phyloP scores from a whole-genome alignment of 2,113 vertebrate species.

The Ammodramus savannarum region DNA sequence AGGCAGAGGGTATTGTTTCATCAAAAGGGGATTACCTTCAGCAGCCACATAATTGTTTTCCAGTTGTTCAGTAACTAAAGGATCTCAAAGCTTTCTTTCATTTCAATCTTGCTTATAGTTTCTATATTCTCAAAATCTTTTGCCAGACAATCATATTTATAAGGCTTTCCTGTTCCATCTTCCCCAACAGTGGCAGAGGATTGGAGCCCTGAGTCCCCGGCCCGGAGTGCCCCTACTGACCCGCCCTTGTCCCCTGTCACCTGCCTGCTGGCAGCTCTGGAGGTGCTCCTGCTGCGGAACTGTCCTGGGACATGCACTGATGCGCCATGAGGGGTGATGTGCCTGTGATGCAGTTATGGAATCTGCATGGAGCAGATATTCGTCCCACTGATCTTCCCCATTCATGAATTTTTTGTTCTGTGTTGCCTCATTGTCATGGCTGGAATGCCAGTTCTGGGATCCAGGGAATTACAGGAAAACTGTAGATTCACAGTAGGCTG shows the following conservation, averaged over 20 bases:
- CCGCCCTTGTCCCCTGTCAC: rapidly evolving
- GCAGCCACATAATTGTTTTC: too few species aligned
- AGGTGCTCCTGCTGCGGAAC: background rate
- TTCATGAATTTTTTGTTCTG: rapidly evolving
- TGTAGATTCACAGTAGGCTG: background rate
- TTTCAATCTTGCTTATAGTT: too few species aligned
- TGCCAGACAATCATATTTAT: too few species aligned
- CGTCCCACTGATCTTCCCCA: rapidly evolving
- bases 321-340: rapidly evolving
- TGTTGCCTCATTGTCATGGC: rapidly evolving
- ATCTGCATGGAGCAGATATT: rapidly evolving
- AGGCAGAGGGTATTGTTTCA: too few species aligned
- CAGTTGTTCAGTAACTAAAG: too few species aligned
- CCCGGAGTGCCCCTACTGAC: rapidly evolving
- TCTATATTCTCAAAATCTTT: too few species aligned
- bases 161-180: too few species aligned
- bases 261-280: background rate
- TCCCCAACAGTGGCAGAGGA: background rate
- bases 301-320: rapidly evolving
- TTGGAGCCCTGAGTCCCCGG: background rate
- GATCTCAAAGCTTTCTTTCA: too few species aligned
- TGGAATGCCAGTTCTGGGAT: background rate
- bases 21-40: too few species aligned
- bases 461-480: background rate
- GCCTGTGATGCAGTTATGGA: rapidly evolving